phyloP scores from a whole-genome alignment of 2,888 invertebrate genomes.

The Eurytoma adleriae region DNA sequence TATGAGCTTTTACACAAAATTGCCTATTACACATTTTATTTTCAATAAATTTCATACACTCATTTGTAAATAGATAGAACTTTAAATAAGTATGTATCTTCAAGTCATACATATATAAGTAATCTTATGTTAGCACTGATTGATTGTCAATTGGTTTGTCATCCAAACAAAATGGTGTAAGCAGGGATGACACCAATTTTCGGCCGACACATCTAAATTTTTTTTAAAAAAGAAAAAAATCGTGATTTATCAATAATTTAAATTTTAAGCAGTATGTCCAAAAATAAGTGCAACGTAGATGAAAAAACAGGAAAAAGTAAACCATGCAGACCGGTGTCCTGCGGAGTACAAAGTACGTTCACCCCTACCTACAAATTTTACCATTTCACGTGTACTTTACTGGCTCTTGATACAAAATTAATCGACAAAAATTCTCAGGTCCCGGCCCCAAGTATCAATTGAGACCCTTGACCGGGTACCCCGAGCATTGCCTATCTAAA shows the following conservation, averaged over 20 bases:
- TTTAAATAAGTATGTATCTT: too few relatives aligned
- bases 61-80: too few relatives aligned
- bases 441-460: conserved; percentile 82
- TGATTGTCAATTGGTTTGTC: conserved; percentile 33
- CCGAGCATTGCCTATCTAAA: conserved; percentile 80
- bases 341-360: conserved; percentile 33
- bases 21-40: too few relatives aligned
- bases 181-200: conserved; percentile 9
- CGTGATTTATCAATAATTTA: conserved; percentile 50
- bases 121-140: background rate
- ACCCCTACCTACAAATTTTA: too few relatives aligned
- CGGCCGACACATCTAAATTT: conserved; percentile 56
- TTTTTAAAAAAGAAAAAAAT: conserved; percentile 20
- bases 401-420: too few relatives aligned
- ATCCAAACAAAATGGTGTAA: conserved; percentile 24
- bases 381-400: too few relatives aligned
- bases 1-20: too few relatives aligned
- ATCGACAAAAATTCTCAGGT: conserved; percentile 56
- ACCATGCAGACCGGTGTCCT: conserved; percentile 3
- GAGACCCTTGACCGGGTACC: conserved; percentile 81
- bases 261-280: too few relatives aligned
- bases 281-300: conserved; percentile 47
- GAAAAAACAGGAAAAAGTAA: conserved; percentile 43
- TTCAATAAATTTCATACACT: too few relatives aligned
- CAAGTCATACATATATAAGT: too few relatives aligned